Evolutionary conservation across 2,113 vertebrate genomes (phyloP).

Genomic region (Charadrius vociferus): DNA sequence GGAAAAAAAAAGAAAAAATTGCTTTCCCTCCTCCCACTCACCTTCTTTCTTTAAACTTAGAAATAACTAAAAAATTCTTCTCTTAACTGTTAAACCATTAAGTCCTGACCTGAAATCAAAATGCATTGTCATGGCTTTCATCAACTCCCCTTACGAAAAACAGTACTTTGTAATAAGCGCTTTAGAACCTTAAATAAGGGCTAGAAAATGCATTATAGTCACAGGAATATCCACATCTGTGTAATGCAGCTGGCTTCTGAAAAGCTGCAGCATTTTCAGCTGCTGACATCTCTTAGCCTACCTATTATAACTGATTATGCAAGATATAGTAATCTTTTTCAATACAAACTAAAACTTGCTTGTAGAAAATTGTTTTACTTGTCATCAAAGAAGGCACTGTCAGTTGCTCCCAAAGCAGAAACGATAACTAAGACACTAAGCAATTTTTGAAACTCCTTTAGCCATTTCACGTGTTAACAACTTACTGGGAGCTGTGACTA

Average conservation of each 20-base stretch:
- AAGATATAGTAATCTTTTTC: background rate
- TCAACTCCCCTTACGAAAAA: background rate
- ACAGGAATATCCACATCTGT: rapidly evolving
- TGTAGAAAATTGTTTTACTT: background rate
- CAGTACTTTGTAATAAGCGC: background rate
- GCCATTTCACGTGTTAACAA: background rate
- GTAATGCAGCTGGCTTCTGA: background rate
- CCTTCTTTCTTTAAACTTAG: background rate
- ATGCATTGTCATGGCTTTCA: background rate
- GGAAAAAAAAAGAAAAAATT: background rate
- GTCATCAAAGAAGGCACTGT: background rate
- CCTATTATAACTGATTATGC: background rate
- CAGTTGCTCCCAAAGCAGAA: background rate
- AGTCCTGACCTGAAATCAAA: background rate
- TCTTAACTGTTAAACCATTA: background rate
- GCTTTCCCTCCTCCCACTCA: background rate
- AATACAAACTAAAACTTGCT: background rate
- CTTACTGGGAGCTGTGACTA: background rate
- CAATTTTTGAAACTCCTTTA: background rate
- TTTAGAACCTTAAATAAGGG: background rate
- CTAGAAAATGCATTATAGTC: background rate
- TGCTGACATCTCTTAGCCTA: background rate
- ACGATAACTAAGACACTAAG: background rate
- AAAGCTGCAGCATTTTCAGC: background rate
- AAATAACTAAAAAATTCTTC: background rate